A percentile compares a stretch with the other conserved stretches of the same genome.
Evolutionary conservation across 2,113 vertebrate species (phyloP).

Genomic region (Cochlearius cochlearius): DNA sequence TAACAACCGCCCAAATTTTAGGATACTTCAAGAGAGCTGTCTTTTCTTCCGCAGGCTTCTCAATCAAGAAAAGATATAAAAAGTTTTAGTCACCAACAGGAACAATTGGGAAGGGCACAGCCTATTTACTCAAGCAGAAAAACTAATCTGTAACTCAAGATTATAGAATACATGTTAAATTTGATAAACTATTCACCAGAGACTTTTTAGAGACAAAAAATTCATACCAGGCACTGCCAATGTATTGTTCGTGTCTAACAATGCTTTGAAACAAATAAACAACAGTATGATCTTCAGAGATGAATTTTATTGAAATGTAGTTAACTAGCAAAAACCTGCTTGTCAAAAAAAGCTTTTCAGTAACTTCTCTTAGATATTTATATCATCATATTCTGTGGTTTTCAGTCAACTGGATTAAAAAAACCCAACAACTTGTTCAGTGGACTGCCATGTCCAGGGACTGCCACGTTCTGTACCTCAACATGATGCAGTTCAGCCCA

Average conservation of each 20-base stretch:
- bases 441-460: background rate
- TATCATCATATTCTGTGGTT: background rate
- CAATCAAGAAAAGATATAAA: background rate
- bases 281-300: background rate
- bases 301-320: conserved; percentile 15
- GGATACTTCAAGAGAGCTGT: background rate
- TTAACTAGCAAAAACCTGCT: conserved; percentile 30
- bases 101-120: background rate
- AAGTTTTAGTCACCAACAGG: background rate
- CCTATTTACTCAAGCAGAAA: background rate
- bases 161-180: background rate
- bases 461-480: background rate
- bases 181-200: conserved; percentile 34
- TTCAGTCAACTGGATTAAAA: background rate
- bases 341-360: conserved; percentile 13
- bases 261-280: conserved; percentile 33
- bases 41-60: background rate
- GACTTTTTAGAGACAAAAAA: background rate
- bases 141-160: background rate
- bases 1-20: background rate
- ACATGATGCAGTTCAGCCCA: background rate
- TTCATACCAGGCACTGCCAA: conserved; percentile 21
- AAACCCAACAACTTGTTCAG: background rate
- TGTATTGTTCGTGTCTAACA: conserved; percentile 44
- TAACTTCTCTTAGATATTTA: conserved; percentile 3